Percentiles rank a stretch among this genome's conserved stretches.
These are phyloP conservation scores for Scomberomorus guttatus DNA, from an alignment of 2,797 vertebrate species.

Conservation along the genomic window DNA sequence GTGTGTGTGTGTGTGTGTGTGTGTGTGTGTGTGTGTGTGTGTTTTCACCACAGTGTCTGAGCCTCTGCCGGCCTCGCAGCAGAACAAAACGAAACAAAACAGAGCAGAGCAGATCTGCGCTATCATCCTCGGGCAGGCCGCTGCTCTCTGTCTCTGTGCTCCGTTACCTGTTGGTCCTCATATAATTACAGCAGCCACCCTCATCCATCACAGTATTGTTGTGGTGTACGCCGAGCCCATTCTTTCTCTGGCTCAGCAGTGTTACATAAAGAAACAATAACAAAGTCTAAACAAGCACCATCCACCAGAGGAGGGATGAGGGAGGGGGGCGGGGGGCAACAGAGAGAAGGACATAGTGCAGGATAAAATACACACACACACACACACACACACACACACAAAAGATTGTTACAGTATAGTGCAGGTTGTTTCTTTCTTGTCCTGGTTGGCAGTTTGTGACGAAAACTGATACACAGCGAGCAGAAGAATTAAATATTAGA, in stretches of 20 bases:
- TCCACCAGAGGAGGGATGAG: slow-evolving; percentile 44
- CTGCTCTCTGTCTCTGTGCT: slow-evolving; percentile 67
- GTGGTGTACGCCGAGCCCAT: slow-evolving; percentile 61
- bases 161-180: slow-evolving; percentile 81
- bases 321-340: not conserved
- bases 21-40: slow-evolving; percentile 35
- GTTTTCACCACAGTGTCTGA: slow-evolving; percentile 47
- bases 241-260: slow-evolving; percentile 71
- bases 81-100: slow-evolving; percentile 72
- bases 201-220: slow-evolving; percentile 84
- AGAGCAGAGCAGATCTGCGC: slow-evolving; percentile 58
- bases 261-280: slow-evolving; percentile 83
- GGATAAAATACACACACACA: not conserved
- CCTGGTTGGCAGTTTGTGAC: slow-evolving; percentile 41
- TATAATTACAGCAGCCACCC: slow-evolving; percentile 78
- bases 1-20: slow-evolving; percentile 15
- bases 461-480: slow-evolving; percentile 25
- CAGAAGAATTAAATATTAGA: slow-evolving; percentile 38
- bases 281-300: slow-evolving; percentile 74
- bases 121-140: slow-evolving; percentile 78
- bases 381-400: slow-evolving; percentile 12
- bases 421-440: slow-evolving; percentile 33
- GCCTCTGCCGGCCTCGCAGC: slow-evolving; percentile 40
- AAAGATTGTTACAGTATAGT: slow-evolving; percentile 40
- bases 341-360: slow-evolving; percentile 3